phyloP scores from a whole-genome alignment of 1,140 invertebrate species.

The Bombus waltoni region DNA sequence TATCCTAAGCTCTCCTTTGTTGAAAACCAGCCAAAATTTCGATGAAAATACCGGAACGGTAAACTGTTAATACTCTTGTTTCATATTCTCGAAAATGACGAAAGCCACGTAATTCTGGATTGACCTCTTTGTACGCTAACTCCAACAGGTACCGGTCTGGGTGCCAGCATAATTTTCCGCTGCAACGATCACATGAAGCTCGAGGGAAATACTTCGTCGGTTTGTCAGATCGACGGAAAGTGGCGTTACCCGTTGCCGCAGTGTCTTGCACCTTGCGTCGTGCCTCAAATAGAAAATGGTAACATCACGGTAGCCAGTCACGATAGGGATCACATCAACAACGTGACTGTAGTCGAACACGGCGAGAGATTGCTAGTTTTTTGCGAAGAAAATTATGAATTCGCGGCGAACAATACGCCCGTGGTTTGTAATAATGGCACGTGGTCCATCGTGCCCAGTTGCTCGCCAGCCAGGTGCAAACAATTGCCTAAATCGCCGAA shows the following conservation, averaged over 20 bases:
- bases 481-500: conserved; percentile 93
- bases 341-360: conserved; percentile 89
- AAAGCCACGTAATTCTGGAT: neutral
- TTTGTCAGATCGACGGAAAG: conserved; percentile 95
- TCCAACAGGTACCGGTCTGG: conserved; percentile 90
- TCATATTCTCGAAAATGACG: neutral
- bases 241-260: conserved; percentile 96
- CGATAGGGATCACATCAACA: conserved; percentile 78
- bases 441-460: conserved; percentile 96
- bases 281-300: conserved; percentile 94
- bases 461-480: conserved; percentile 94
- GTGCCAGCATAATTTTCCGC: conserved; percentile 95
- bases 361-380: conserved; percentile 92
- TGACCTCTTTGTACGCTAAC: neutral
- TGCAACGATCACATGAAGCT: conserved; percentile 97
- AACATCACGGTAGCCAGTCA: conserved; percentile 85
- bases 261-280: conserved; percentile 95
- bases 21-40: no score
- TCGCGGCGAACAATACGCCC: conserved; percentile 88
- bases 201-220: conserved; percentile 93
- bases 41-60: no score
- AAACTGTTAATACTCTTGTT: no score
- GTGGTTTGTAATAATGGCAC: conserved; percentile 97
- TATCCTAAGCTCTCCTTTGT: no score
- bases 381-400: conserved; percentile 95